Base-by-base conservation (phyloP, 2,888 invertebrate genomes). In the Anagyrus pseudococci region DNA sequence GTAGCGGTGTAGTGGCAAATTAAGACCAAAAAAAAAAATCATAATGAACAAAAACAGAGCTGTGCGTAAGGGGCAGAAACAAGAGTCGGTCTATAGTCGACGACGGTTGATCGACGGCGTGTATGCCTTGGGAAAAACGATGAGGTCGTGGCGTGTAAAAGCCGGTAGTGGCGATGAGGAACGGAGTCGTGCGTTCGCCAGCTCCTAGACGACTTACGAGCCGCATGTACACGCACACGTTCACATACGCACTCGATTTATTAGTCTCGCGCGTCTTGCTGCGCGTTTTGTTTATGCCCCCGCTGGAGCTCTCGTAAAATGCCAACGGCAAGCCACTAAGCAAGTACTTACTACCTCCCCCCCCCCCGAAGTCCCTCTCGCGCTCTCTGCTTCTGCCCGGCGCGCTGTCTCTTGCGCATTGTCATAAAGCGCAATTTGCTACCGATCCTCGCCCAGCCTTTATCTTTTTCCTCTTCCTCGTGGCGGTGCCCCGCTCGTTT, bases 211-310 rank as follows among this genome's bases (percentile, higher is more conserved):
- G n/a, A n/a, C n/a, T n/a, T n/a, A n/a, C n/a, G n/a, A n/a, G n/a
- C n/a, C 29, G 10, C 29, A 29, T 44, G 22, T 44, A 44, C 20
- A 43, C 43, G 15, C 17, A 43, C 4, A 17, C 17, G 19, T 43
- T 19, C 20, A 57, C 46, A 44, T 52, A 61, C 61, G 47, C 50
- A 58, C 62, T 49, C 66, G 73, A 73, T 74, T 74, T 75, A 73
- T 73, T 55, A 47, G 52, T 29, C 55, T 44, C 22, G 44, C 22
- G 44, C 68, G 69, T 64, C 70, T 64, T 68, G 67, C 66, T 70
- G 69, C 67, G 47, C 57, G 69, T 70, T 72, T 73, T 75, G 72
- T 74, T 73, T 72, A 72, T 69, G 47, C 50, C 29, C 29, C 29
- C 29, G 56, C 43, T 56, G 20, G 59, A 59, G 37, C 29, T 41